Evolutionary conservation across 2,113 vertebrate genomes (phyloP).

Genomic region (Falco punctatus): DNA sequence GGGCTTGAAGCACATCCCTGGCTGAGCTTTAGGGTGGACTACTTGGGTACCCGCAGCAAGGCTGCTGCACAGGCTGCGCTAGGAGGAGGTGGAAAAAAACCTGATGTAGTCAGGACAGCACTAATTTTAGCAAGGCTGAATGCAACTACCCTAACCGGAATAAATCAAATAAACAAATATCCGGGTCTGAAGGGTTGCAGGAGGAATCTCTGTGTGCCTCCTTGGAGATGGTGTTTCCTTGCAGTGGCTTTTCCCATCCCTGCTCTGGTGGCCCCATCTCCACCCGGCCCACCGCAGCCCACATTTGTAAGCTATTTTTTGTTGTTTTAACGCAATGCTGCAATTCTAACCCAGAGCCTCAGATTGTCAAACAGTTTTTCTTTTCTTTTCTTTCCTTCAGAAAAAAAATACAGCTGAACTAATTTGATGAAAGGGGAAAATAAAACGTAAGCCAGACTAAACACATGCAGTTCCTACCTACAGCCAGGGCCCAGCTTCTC

Average conservation of each 20-base stretch:
- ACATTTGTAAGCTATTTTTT: constrained; percentile 41
- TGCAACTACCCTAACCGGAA: not conserved
- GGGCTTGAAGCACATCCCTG: not conserved
- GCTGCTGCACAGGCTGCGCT: not conserved
- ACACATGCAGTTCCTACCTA: constrained; percentile 77
- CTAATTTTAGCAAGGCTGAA: not conserved
- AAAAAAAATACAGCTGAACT: constrained; percentile 75
- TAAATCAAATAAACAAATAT: not conserved
- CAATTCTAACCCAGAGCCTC: constrained; percentile 64
- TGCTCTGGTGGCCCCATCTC: not conserved
- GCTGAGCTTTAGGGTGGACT: not conserved
- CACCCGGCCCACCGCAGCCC: not conserved
- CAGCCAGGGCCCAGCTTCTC: constrained; percentile 65
- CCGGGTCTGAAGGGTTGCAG: not conserved
- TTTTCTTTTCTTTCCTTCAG: constrained; percentile 55
- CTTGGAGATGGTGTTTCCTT: not conserved
- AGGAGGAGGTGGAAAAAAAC: not conserved
- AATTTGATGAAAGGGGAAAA: constrained; percentile 79
- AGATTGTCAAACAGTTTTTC: constrained; percentile 55
- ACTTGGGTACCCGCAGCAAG: fast-evolving
- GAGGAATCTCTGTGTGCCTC: not conserved
- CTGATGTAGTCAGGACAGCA: not conserved
- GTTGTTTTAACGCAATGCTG: constrained; percentile 34
- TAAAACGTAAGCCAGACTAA: constrained; percentile 76
- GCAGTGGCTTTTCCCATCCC: not conserved